These are phyloP conservation scores for Hiodon alosoides DNA, from an alignment of 2,113 vertebrate species.

Conservation along the genomic window DNA sequence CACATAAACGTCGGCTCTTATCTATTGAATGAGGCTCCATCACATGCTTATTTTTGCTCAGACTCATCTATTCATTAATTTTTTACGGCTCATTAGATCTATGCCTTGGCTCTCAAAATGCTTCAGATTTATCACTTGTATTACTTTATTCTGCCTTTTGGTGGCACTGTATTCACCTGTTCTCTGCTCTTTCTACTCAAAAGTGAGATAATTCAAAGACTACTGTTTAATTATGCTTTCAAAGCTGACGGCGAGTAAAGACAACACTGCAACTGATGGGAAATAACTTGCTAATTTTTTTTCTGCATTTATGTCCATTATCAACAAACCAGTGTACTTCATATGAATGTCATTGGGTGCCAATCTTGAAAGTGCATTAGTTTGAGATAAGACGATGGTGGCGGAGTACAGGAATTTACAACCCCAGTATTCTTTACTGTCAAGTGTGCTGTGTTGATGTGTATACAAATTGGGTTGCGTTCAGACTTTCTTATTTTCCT, in stretches of 20 bases:
- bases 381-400: neutral
- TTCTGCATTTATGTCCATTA: neutral
- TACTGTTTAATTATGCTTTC: neutral
- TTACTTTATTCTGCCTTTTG: constrained; percentile 12
- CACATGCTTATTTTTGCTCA: no score
- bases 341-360: neutral
- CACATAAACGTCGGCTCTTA: no score
- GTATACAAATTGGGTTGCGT: neutral
- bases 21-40: no score
- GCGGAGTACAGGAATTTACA: no score
- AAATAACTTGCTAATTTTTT: neutral
- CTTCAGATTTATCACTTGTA: neutral
- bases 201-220: neutral
- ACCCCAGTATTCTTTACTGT: no score
- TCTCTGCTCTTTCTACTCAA: neutral
- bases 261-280: neutral
- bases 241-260: neutral
- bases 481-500: constrained; percentile 28
- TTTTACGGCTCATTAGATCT: no score
- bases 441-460: no score
- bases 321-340: neutral
- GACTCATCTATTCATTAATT: no score
- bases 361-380: neutral
- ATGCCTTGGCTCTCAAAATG: constrained; percentile 12
- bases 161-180: constrained; percentile 17